Evolutionary conservation across 1,140 invertebrate genomes (phyloP), one percentile per base, ranked within the genome.

Genomic region (Sycophaga agraensis): DNA sequence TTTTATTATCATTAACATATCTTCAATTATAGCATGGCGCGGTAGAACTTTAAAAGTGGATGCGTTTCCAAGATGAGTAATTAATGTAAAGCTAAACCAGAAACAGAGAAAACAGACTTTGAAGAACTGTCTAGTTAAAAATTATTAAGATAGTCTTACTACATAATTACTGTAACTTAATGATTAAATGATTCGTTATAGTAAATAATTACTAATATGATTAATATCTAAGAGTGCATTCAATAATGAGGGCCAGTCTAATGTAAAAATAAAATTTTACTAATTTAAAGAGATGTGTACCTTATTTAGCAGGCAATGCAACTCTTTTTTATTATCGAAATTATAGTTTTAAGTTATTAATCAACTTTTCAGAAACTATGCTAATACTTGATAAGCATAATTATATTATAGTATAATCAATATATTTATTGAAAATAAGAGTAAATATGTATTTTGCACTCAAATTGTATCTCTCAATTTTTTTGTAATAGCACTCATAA

Each of bases 41-140:
- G 61, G 54, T 58, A 63, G 61, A 57, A 58, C 39, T 42, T 63
- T 63, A 57, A 63, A 51, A 63, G 37, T 56, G 28, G 60, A 19
- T 45, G 60, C 37, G 35, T 53, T 63, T 58, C 61, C 61, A 63
- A 63, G 61, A 45, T 53, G 54, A 63, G 22, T 57, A 48, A 64
- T 64, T 54, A 54, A 54, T 58, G 54, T 54, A 57, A 63, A 24
- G 56, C 62, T 64, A 59, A 46, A 64, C 34, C 48, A 64, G 34
- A 63, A 64, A 64, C 48, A 59, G 50, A 63, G 54, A 59, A 64
- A 64, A 64, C 40, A 59, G 37, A 31, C 54, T 64, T 64, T 64
- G 42, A 64, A 59, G 49, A 48, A 48, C 17, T 59, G 40, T 21
- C 39, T 50, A 45, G 14, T 54, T 60, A 43, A 60, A 35, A 11